These are phyloP conservation scores for Pammene fasciana DNA, from an alignment of 2,888 invertebrate genomes.

Conservation along the genomic window DNA sequence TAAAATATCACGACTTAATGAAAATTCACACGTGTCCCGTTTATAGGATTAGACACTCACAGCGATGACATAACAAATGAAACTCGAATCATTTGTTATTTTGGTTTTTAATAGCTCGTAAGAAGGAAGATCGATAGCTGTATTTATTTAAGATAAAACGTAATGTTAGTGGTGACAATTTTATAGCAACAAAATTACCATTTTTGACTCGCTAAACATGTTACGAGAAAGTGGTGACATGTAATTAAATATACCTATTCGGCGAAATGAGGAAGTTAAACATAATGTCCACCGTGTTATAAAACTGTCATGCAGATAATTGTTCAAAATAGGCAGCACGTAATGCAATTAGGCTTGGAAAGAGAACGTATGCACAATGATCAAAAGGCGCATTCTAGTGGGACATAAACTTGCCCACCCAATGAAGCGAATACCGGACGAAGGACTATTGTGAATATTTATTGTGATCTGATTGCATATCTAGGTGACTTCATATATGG, in stretches of 20 bases:
- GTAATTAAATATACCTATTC: conserved; percentile 4
- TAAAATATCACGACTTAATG: conserved; percentile 51
- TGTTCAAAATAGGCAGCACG: conserved; percentile 16
- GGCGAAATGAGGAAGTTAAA: conserved; percentile 16
- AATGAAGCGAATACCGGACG: conserved; percentile 24
- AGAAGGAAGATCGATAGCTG: background rate
- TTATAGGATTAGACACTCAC: conserved; percentile 43
- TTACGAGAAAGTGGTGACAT: conserved; percentile 7
- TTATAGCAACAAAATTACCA: background rate
- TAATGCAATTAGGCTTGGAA: conserved; percentile 28
- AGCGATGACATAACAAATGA: conserved; percentile 34
- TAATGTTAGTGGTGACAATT: background rate
- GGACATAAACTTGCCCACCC: background rate
- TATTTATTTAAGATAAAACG: background rate
- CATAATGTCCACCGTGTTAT: conserved; percentile 5
- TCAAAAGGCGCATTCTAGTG: conserved; percentile 31
- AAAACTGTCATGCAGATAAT: conserved; percentile 27
- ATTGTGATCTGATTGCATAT: conserved; percentile 12
- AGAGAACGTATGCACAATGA: conserved; percentile 23
- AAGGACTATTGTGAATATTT: conserved; percentile 15
- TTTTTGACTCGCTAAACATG: background rate
- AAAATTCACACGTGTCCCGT: conserved; percentile 50
- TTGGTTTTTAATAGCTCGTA: background rate
- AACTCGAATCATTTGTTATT: conserved; percentile 30
- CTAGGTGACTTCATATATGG: conserved; percentile 9